Conservation (phyloP, 2,797 vertebrate species). For the Protonibea diacanthus region DNA sequence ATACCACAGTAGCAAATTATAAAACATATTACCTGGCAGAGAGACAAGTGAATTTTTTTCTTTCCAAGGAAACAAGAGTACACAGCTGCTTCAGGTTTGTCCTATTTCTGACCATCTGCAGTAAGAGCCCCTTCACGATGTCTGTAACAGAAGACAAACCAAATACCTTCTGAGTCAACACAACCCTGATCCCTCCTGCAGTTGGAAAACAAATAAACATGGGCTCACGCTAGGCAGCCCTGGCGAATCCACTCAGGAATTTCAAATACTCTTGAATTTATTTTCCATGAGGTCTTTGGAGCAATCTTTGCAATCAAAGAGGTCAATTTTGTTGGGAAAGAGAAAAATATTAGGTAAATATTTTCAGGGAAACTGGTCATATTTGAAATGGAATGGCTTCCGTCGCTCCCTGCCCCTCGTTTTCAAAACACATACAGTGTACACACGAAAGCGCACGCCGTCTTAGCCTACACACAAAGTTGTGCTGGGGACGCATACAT, state of each 20-base stretch:
- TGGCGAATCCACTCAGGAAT: constrained; percentile 77
- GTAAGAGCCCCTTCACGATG: constrained; percentile 72
- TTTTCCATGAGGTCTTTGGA: constrained; percentile 84
- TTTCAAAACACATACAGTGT: constrained; percentile 47
- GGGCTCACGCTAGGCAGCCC: constrained; percentile 71
- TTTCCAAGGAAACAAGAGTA: constrained; percentile 52
- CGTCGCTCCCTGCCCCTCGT: constrained; percentile 52
- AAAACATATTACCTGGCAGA: constrained; percentile 79
- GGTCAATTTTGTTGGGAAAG: constrained; percentile 80
- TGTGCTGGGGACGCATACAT: constrained; percentile 29
- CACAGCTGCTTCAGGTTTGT: constrained; percentile 79
- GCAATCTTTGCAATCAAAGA: constrained; percentile 82
- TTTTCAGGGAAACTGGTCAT: constrained; percentile 82
- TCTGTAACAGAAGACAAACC: constrained; percentile 78
- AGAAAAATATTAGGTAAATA: constrained; percentile 84
- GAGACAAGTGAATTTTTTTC: constrained; percentile 31
- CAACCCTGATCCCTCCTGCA: constrained; percentile 71
- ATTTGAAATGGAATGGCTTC: constrained; percentile 79
- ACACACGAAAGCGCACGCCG: constrained; percentile 51
- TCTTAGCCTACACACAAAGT: constrained; percentile 26
- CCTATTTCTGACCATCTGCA: constrained; percentile 72
- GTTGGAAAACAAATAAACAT: constrained; percentile 83
- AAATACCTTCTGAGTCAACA: constrained; percentile 82
- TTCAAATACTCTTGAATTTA: constrained; percentile 78
- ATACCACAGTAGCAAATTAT: constrained; percentile 73